Conservation (phyloP, 2,113 vertebrate species). For the Oplegnathus fasciatus region DNA sequence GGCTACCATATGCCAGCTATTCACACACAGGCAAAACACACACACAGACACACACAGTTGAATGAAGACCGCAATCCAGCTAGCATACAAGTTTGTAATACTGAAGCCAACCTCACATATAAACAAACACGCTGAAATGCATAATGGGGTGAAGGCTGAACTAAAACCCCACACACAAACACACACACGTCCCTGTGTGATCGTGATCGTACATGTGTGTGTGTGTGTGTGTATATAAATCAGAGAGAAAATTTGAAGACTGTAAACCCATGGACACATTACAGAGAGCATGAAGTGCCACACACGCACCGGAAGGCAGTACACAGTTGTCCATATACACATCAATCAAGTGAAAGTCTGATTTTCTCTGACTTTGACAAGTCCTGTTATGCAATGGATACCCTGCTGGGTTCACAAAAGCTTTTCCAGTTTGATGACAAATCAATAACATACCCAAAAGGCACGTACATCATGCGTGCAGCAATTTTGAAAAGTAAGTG, state of each 20-base stretch:
- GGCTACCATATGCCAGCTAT: slow-evolving; percentile 82
- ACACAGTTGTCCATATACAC: slow-evolving; percentile 5
- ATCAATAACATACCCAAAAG: neutral
- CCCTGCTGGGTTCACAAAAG: neutral
- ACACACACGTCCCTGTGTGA: neutral
- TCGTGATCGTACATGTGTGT: neutral
- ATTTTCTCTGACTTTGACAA: neutral
- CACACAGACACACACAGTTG: slow-evolving; percentile 49
- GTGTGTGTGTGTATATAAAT: neutral
- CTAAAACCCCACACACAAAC: slow-evolving; percentile 7
- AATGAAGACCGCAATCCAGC: slow-evolving; percentile 57
- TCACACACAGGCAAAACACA: slow-evolving; percentile 50
- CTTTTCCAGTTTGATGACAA: slow-evolving; percentile 2
- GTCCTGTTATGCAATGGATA: neutral
- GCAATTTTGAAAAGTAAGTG: too few relatives aligned
- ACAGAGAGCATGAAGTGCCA: neutral
- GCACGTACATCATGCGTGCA: neutral
- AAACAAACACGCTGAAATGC: slow-evolving; percentile 67
- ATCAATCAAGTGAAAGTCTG: neutral
- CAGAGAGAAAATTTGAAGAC: too few relatives aligned
- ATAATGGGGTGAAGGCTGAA: slow-evolving; percentile 49
- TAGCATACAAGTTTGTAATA: slow-evolving; percentile 56
- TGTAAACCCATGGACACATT: neutral
- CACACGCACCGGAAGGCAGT: neutral
- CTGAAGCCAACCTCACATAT: slow-evolving; percentile 62